Evolutionary conservation across 1,140 invertebrate species (phyloP), one percentile per base, ranked within the genome.

Genomic region (Parapsyche elsis): DNA sequence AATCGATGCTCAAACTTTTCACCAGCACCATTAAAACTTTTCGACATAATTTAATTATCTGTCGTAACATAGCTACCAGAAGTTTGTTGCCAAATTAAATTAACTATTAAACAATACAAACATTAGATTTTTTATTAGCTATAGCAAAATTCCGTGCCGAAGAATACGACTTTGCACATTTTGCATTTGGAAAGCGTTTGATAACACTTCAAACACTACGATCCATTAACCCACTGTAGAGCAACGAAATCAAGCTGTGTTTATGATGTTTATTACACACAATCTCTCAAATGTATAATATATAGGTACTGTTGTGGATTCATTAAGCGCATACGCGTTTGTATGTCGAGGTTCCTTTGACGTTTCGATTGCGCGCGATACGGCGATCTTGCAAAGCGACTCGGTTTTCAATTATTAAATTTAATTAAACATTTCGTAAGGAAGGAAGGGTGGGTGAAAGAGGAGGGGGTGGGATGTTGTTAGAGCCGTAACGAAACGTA

Each of bases 11-110:
- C 16, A 16, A 61, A 61, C 57, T 61, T 61, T 53, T 53, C 10
- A 21, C 21, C 57, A 16, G 53, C 16, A 61, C 14, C 21, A 19
- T 61, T 19, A 19, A 21, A 61, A 61, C 57, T 61, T 61, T 61
- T 19, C 57, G 57, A 21, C 57, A 21, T 61, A 61, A 61, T 61
- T 61, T 0, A 61, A 61, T 61, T 61, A 61, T 61, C 57, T 19
- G n/a, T 21, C 1, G n/a, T 21, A 0, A 19, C 16, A 10, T 19
- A 61, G n/a, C 57, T 19, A n/a, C 57, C 21, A 0, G 57, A 61
- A 61, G 16, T 61, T 61, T 61, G 57, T 61, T 61, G 5, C 2
- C 16, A 19, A 61, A 19, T 19, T 61, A 9, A 21, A 61, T 21
- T 61, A 61, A 19, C n/a, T 19, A 61, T 61, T 16, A 61, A 9